phyloP scores from a whole-genome alignment of 2,888 invertebrate species.

The Orthosia gracilis region DNA sequence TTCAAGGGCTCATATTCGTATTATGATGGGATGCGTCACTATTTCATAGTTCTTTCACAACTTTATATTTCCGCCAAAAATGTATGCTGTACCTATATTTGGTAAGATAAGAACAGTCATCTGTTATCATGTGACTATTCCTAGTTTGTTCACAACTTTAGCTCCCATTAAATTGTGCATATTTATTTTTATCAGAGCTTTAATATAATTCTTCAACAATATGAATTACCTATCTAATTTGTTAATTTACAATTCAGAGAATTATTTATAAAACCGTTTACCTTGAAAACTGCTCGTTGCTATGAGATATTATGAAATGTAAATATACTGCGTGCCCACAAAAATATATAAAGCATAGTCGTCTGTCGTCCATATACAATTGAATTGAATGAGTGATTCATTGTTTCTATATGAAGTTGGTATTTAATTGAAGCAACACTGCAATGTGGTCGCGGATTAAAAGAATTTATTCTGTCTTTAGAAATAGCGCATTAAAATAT shows the following conservation, averaged over 20 bases:
- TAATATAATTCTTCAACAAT: slow-evolving; percentile 72
- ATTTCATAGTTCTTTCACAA: slow-evolving; percentile 48
- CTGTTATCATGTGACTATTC: not conserved
- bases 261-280: slow-evolving; percentile 82
- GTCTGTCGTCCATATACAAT: slow-evolving; percentile 45
- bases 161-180: slow-evolving; percentile 45
- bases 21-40: slow-evolving; percentile 34
- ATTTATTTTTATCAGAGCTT: slow-evolving; percentile 50
- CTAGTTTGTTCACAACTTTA: slow-evolving; percentile 18
- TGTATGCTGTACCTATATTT: not conserved
- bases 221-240: slow-evolving; percentile 78
- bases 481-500: slow-evolving; percentile 55
- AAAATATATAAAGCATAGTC: slow-evolving; percentile 56
- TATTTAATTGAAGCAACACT: slow-evolving; percentile 58
- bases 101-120: not conserved
- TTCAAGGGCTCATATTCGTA: slow-evolving; percentile 44
- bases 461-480: slow-evolving; percentile 43
- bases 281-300: slow-evolving; percentile 85
- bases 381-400: slow-evolving; percentile 60
- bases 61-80: slow-evolving; percentile 11
- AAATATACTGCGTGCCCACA: slow-evolving; percentile 72
- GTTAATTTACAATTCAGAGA: slow-evolving; percentile 80
- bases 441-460: slow-evolving; percentile 55
- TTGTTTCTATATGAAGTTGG: slow-evolving; percentile 54
- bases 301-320: slow-evolving; percentile 82